phyloP scores from a whole-genome alignment of 2,113 vertebrate species.

The Origma solitaria region DNA sequence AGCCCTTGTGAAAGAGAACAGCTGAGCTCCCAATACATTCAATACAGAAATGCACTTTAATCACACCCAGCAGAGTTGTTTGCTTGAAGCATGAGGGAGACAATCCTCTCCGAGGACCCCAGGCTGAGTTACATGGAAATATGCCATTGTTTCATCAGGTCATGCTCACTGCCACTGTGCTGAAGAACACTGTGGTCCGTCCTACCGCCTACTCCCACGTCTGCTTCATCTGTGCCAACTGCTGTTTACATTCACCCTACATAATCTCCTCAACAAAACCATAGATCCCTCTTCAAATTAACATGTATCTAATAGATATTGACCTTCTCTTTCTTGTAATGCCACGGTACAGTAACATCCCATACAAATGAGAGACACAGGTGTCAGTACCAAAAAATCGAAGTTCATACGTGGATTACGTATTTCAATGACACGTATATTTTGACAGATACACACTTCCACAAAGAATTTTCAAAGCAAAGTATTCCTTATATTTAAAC shows the following conservation, averaged over 20 bases:
- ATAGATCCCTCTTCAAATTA: neutral
- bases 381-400: neutral
- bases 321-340: neutral
- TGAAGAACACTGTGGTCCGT: neutral
- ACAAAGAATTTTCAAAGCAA: neutral
- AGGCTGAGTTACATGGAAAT: constrained; percentile 22
- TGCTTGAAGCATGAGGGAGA: neutral
- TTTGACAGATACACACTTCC: neutral
- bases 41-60: constrained; percentile 15
- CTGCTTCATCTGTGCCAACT: neutral
- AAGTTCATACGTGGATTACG: neutral
- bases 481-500: neutral
- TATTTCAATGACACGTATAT: neutral
- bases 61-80: constrained; percentile 40
- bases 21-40: neutral
- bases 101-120: neutral
- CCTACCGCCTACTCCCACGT: neutral
- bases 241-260: neutral
- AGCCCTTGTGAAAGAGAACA: neutral
- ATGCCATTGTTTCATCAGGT: constrained; percentile 71
- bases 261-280: neutral
- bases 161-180: accelerated
- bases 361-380: neutral
- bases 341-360: neutral
- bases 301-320: neutral